These are phyloP conservation scores for Leptothorax acervorum DNA, from an alignment of 2,888 invertebrate species.

Conservation along the genomic window DNA sequence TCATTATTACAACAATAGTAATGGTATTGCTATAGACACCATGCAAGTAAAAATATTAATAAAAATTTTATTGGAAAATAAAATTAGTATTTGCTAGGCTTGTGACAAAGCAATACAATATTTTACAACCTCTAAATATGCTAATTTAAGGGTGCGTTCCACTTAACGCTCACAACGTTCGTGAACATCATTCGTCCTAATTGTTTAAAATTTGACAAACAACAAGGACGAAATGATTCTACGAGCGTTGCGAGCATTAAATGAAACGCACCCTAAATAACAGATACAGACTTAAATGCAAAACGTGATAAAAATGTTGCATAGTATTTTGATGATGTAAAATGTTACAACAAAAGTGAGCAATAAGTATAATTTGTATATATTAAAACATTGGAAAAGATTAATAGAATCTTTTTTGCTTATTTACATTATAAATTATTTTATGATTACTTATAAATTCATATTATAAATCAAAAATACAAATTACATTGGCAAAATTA, in stretches of 20 bases:
- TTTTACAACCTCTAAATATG: background rate
- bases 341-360: too few species aligned
- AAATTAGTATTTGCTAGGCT: background rate
- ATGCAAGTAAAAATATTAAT: background rate
- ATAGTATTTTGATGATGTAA: background rate
- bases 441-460: too few species aligned
- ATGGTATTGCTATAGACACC: background rate
- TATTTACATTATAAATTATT: constrained; percentile 7
- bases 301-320: background rate
- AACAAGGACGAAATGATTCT: too few species aligned
- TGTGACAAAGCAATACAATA: background rate
- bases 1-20: background rate
- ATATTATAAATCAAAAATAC: too few species aligned
- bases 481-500: too few species aligned
- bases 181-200: too few species aligned
- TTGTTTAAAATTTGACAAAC: too few species aligned
- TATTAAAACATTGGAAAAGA: background rate
- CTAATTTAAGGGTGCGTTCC: too few species aligned
- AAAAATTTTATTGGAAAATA: background rate
- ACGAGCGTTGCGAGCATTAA: too few species aligned
- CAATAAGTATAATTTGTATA: background rate
- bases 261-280: too few species aligned
- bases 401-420: background rate
- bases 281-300: background rate
- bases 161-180: too few species aligned